Percentiles rank a stretch among this genome's conserved stretches.
Conservation (phyloP, 2,888 invertebrate genomes). For the Trachelus troglodyta region DNA sequence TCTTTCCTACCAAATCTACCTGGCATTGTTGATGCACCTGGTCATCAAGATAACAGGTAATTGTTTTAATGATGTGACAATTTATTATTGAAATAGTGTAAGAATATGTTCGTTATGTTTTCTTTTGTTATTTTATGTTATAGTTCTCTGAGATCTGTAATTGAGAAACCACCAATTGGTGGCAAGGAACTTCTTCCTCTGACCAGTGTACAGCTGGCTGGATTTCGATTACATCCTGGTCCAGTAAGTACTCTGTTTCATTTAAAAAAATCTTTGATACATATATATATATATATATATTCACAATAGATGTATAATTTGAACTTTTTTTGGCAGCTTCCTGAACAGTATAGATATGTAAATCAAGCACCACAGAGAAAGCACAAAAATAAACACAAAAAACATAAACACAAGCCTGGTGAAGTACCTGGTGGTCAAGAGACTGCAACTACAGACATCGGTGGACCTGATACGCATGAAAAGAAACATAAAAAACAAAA, state of each 20-base stretch:
- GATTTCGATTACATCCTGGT: slow-evolving; percentile 95
- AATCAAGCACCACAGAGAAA: slow-evolving; percentile 92
- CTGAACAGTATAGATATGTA: slow-evolving; percentile 94
- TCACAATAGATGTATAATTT: slow-evolving; percentile 10
- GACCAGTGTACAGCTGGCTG: slow-evolving; percentile 88
- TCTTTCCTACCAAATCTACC: slow-evolving; percentile 96
- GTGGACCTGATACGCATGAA: slow-evolving; percentile 84
- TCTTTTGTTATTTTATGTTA: slow-evolving; percentile 41
- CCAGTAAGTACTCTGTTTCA: slow-evolving; percentile 71
- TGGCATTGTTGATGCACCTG: slow-evolving; percentile 94
- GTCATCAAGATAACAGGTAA: slow-evolving; percentile 77
- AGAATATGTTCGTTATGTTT: slow-evolving; percentile 4
- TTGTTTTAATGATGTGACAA: slow-evolving; percentile 5
- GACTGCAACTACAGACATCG: slow-evolving; percentile 76
- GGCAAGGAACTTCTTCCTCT: slow-evolving; percentile 91
- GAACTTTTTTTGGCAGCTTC: slow-evolving; percentile 71
- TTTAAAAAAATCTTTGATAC: neutral
- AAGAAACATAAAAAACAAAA: slow-evolving; percentile 97
- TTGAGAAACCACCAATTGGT: slow-evolving; percentile 94
- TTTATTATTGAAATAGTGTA: neutral
- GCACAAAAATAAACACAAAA: slow-evolving; percentile 96
- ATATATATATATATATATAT: slow-evolving; percentile 3
- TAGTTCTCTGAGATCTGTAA: slow-evolving; percentile 91
- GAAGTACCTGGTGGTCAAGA: slow-evolving; percentile 80
- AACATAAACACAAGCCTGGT: slow-evolving; percentile 92